Percentiles rank a stretch among this genome's conserved stretches.
Evolutionary conservation across 1,140 invertebrate species (phyloP).

Genomic region (Teleopsis dalmanni): DNA sequence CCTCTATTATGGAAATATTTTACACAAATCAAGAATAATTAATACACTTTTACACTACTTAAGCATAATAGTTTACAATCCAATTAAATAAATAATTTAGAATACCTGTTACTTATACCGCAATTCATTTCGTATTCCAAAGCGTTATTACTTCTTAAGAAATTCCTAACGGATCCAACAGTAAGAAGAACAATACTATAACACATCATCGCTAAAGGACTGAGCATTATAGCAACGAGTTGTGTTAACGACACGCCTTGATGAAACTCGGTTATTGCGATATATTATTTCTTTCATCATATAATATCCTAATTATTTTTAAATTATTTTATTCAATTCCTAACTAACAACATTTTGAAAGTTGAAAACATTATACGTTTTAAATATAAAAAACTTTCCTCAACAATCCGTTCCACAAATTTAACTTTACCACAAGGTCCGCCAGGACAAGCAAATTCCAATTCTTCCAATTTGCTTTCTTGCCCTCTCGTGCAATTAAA

Average conservation of each 20-base stretch:
- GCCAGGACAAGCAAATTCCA: constrained; percentile 72
- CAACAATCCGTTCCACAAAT: constrained; percentile 77
- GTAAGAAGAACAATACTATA: too few relatives aligned
- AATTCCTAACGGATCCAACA: too few relatives aligned
- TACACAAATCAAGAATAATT: too few relatives aligned
- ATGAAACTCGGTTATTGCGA: constrained; percentile 77
- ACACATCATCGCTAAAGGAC: constrained; percentile 49
- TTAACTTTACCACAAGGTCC: constrained; percentile 78
- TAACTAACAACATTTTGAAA: constrained; percentile 25
- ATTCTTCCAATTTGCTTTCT: constrained; percentile 62
- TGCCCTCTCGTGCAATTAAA: constrained; percentile 68
- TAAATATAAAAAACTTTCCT: constrained; percentile 63
- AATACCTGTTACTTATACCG: too few relatives aligned
- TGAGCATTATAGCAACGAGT: constrained; percentile 73
- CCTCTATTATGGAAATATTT: too few relatives aligned
- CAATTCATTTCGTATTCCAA: too few relatives aligned
- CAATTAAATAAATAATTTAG: too few relatives aligned
- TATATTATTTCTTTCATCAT: constrained; percentile 52
- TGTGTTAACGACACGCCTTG: constrained; percentile 90
- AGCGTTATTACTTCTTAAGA: too few relatives aligned
- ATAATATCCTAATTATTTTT: constrained; percentile 60
- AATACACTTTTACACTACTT: too few relatives aligned
- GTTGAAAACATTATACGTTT: constrained; percentile 50
- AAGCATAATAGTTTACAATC: too few relatives aligned
- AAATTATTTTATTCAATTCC: constrained; percentile 6